phyloP scores from a whole-genome alignment of 2,888 invertebrate species.

The Lamproptera curius region DNA sequence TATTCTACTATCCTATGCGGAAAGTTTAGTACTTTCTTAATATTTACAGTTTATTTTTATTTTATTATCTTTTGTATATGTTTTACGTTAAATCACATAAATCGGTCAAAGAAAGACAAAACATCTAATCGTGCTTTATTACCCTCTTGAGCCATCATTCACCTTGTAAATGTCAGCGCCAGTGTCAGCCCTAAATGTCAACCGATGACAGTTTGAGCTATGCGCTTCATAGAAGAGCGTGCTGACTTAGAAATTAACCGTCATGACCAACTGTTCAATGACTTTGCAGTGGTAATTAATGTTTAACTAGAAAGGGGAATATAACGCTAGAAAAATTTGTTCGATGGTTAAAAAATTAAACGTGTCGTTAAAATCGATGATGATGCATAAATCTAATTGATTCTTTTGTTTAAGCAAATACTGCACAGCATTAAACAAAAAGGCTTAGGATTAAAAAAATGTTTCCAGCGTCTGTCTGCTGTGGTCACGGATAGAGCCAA shows the following conservation, averaged over 20 bases:
- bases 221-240: neutral
- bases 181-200: conserved; percentile 9
- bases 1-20: neutral
- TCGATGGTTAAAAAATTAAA: too few relatives aligned
- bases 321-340: too few relatives aligned
- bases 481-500: too few relatives aligned
- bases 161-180: conserved; percentile 10
- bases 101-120: neutral
- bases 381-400: too few relatives aligned
- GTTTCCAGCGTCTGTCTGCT: too few relatives aligned
- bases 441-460: too few relatives aligned
- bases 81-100: neutral
- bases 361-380: too few relatives aligned
- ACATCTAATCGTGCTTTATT: conserved; percentile 7
- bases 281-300: neutral
- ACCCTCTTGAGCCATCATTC: conserved; percentile 1
- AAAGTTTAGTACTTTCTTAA: neutral
- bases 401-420: too few relatives aligned
- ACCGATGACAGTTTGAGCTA: conserved; percentile 5
- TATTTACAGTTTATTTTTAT: neutral
- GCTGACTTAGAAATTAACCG: neutral
- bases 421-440: too few relatives aligned
- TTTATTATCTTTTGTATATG: neutral
- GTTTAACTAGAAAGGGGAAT: too few relatives aligned
- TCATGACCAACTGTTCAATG: neutral